Evolutionary conservation across 2,113 vertebrate genomes (phyloP), one percentile per base, ranked within the genome.

Genomic region (Podiceps cristatus): DNA sequence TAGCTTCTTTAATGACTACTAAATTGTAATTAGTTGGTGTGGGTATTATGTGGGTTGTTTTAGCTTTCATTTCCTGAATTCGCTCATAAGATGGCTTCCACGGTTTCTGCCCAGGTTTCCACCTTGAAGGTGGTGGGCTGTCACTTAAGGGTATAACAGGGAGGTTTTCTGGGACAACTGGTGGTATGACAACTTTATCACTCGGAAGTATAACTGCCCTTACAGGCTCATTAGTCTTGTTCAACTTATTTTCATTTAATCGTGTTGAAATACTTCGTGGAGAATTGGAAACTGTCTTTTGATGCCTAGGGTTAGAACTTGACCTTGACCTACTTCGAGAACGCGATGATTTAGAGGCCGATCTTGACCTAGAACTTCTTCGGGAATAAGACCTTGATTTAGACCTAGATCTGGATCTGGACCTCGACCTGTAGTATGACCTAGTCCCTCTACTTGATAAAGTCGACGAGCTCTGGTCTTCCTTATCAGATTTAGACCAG

Each of bases 21-120:
- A 95, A 95, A 9, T 33, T 95, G 44, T 98, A 98, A 67, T 95
- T 98, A 13, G 95, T 86, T 8, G 98, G 98, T 22, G 97, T 64
- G 50, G 98, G 92, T 33, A 98, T 96, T 68, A 97, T 80, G 15
- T 98, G 96, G 9, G 97, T 97, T 19, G 99, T 95, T 93, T 99
- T 99, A 49, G 98, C 98, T 97, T 99, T 99, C 93, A 99, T 98
- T 76, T 99, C 99, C 96, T 99, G 99, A 90, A 99, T 98, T 20
- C 99, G 98, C 73, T 99, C 98, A 2, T 99, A 99, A 2, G 99
- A 99, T 3, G 99, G 99, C 69, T 99, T 99, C 99, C 99, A 99
- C 0, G 99, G 99, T 90, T 99, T 99, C 84, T 99, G 99, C 13
- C 99, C 99, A 23, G 99, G 99, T 92, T 99, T 99, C 99, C 99